These are phyloP conservation scores for Wasmannia auropunctata DNA, from an alignment of 1,140 invertebrate species.

Conservation along the genomic window DNA sequence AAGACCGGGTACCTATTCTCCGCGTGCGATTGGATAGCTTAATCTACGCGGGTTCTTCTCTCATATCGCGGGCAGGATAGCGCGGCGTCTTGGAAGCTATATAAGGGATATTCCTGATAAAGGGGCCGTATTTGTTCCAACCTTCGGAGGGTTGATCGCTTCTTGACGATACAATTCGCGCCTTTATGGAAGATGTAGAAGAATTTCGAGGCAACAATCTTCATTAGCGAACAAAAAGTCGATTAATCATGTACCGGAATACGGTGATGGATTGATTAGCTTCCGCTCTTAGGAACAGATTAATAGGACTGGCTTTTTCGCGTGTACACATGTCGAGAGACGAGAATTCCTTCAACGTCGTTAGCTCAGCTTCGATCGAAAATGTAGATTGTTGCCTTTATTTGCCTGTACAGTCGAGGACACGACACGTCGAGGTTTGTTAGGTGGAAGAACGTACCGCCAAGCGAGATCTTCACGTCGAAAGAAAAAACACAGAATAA, in stretches of 20 bases:
- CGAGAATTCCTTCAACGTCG: not conserved
- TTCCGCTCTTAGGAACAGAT: not conserved
- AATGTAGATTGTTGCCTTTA: slow-evolving; percentile 17
- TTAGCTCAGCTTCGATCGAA: not conserved
- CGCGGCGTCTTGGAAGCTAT: slow-evolving; percentile 3
- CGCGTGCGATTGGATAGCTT: not conserved
- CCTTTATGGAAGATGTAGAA: not conserved
- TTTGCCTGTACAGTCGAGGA: not conserved
- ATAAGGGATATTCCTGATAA: slow-evolving; percentile 25
- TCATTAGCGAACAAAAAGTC: not conserved
- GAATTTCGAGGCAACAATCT: slow-evolving; percentile 9
- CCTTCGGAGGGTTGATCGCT: not conserved
- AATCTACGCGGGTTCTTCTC: not conserved
- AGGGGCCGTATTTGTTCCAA: not conserved
- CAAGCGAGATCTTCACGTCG: slow-evolving; percentile 1
- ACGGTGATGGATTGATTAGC: not conserved
- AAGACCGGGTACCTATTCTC: not conserved
- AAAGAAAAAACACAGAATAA: not conserved
- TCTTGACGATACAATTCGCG: not conserved
- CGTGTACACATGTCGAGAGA: not conserved
- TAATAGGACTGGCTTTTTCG: not conserved
- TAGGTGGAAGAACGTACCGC: not conserved
- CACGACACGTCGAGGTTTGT: not conserved
- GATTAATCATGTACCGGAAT: not conserved
- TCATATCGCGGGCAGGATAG: not conserved